Percentiles rank a stretch among this genome's conserved stretches.
Evolutionary conservation across 2,797 vertebrate species (phyloP).

Genomic region (Gouania willdenowi): DNA sequence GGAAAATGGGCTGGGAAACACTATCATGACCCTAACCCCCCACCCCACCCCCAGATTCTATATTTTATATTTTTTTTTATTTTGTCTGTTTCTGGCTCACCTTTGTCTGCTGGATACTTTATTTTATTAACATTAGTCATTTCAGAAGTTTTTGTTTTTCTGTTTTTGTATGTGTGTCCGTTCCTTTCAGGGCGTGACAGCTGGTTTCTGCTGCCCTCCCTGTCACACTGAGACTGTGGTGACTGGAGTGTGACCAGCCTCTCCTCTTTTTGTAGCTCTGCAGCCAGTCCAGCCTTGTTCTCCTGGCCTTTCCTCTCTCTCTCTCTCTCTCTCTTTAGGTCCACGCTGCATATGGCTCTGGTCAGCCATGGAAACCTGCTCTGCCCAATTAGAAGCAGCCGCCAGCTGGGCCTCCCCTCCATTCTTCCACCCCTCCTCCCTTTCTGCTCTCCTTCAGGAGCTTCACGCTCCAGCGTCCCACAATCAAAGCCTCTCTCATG

Average conservation of each 20-base stretch:
- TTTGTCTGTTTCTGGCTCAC: too few species aligned
- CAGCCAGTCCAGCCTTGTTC: slow-evolving; percentile 40
- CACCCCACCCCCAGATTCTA: too few species aligned
- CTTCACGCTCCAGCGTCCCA: slow-evolving; percentile 56
- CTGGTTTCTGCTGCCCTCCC: slow-evolving; percentile 66
- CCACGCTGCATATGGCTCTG: slow-evolving; percentile 63
- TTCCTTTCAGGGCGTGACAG: slow-evolving; percentile 70
- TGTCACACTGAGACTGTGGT: slow-evolving; percentile 62
- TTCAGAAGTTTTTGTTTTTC: too few species aligned
- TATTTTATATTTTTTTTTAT: not conserved
- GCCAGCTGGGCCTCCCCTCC: slow-evolving; percentile 69
- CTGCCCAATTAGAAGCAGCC: slow-evolving; percentile 72
- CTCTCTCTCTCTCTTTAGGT: slow-evolving; percentile 39
- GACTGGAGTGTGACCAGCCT: slow-evolving; percentile 70
- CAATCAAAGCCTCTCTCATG: slow-evolving; percentile 60
- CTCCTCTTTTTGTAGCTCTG: slow-evolving; percentile 12
- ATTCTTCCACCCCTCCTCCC: slow-evolving; percentile 37
- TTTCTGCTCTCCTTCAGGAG: slow-evolving; percentile 41
- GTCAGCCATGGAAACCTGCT: slow-evolving; percentile 72
- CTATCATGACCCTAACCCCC: too few species aligned
- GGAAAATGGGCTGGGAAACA: too few species aligned
- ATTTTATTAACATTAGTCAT: too few species aligned
- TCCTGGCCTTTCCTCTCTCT: slow-evolving; percentile 27
- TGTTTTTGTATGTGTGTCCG: slow-evolving; percentile 42
- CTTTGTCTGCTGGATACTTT: too few species aligned